These are phyloP conservation scores for Bombus affinis DNA, from an alignment of 1,140 invertebrate species.

Conservation along the genomic window DNA sequence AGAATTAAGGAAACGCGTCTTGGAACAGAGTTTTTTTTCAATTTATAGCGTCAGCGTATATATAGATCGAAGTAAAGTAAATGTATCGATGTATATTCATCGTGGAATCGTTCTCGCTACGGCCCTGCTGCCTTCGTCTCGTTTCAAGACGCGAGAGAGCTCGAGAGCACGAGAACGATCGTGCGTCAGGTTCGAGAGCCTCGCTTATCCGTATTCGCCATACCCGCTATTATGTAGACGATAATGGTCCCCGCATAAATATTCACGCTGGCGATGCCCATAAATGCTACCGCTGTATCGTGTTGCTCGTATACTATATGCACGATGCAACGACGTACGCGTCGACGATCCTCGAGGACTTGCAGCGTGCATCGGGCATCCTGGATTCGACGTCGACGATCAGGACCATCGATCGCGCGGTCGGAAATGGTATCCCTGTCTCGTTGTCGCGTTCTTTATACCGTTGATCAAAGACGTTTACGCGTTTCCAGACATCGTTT, in stretches of 20 bases:
- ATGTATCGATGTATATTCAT: too few species aligned
- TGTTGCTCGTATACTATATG: slow-evolving; percentile 39
- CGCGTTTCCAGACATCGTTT: not conserved
- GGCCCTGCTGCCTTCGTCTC: slow-evolving; percentile 51
- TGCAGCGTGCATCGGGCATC: slow-evolving; percentile 16
- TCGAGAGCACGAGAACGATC: not conserved
- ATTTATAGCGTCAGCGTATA: not conserved
- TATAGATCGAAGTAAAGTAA: not conserved
- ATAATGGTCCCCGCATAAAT: slow-evolving; percentile 81
- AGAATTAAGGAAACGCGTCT: too few species aligned
- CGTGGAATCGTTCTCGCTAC: slow-evolving; percentile 6
- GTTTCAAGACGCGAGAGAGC: slow-evolving; percentile 15
- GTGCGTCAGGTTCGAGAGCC: slow-evolving; percentile 39
- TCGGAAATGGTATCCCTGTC: slow-evolving; percentile 15
- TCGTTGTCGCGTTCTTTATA: slow-evolving; percentile 26
- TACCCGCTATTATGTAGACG: slow-evolving; percentile 79
- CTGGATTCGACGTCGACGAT: slow-evolving; percentile 12
- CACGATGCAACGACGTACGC: slow-evolving; percentile 22
- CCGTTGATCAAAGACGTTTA: slow-evolving; percentile 18
- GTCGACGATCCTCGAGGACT: not conserved
- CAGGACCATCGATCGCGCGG: slow-evolving; percentile 21
- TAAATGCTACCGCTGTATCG: slow-evolving; percentile 79
- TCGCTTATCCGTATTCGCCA: slow-evolving; percentile 71
- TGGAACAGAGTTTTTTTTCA: accelerated
- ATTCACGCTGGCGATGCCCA: slow-evolving; percentile 79